phyloP scores from a whole-genome alignment of 2,888 invertebrate genomes.

The Archips xylosteana region DNA sequence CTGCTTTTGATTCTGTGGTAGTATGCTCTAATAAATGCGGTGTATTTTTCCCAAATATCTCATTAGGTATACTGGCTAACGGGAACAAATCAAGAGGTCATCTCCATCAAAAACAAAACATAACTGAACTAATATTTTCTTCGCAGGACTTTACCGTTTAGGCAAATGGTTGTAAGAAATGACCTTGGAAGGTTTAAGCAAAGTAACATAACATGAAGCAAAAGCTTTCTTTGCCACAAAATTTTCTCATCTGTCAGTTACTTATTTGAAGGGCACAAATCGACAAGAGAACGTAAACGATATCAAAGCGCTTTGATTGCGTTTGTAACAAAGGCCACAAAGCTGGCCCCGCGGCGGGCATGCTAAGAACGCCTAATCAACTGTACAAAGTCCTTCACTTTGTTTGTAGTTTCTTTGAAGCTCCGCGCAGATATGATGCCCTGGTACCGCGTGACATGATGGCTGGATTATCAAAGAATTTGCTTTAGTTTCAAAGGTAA shows the following conservation, averaged over 20 bases:
- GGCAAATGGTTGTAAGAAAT: no score
- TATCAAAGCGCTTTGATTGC: constrained; percentile 66
- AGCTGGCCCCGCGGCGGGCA: constrained; percentile 73
- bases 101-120: no score
- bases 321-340: constrained; percentile 72
- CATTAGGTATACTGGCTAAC: no score
- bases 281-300: constrained; percentile 67
- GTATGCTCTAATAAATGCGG: no score
- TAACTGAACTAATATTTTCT: no score
- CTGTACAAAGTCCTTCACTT: constrained; percentile 77
- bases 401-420: constrained; percentile 81
- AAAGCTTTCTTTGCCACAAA: background rate
- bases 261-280: constrained; percentile 58
- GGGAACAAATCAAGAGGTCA: no score
- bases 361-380: constrained; percentile 81
- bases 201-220: background rate
- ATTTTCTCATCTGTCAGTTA: constrained; percentile 11
- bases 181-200: no score
- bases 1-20: no score
- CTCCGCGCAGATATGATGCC: constrained; percentile 70
- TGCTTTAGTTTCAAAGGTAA: constrained; percentile 12
- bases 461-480: constrained; percentile 42
- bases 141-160: no score
- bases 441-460: constrained; percentile 62
- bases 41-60: no score